Base-by-base conservation (phyloP, 1,140 invertebrate genomes). In the Rhyzopertha dominica region DNA sequence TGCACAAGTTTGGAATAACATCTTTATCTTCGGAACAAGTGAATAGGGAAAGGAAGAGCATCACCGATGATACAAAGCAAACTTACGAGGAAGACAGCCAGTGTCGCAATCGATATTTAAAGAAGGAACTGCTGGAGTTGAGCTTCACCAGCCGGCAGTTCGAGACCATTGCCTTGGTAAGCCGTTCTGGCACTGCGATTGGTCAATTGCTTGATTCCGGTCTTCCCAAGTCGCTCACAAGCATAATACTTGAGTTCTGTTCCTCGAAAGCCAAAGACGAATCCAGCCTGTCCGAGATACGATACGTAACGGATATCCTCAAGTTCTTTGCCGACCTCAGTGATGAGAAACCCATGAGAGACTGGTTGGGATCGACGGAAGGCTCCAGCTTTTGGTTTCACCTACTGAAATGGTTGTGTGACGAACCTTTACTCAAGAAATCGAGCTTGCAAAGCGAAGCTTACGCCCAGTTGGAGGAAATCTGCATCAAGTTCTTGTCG, bases 381-480 rank as follows among this genome's bases (percentile, higher is more conserved):
- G 89, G 88, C 1, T 80, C 80, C 14, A 72, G 76, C 5, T 94
- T 93, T 68, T 93, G 90, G 90, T 74, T 81, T 10, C 84, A 86
- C 3, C 67, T 94, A 24, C 71, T 93, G 1, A 77, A 78, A 13
- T 73, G 89, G 53, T 69, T 90, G 17, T 91, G 86, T 53, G 77
- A 76, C 59, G 58, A 68, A 62, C 37, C 64, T 54, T 47, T 56
- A 45, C 43, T 55, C n/a, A 67, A 64, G 37, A 59, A 61, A 58
- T 58, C 64, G 22, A 59, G 71, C 70, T 43, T 73, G 64, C 10
- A 74, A 70, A 71, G 76, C 66, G 36, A 78, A 71, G 56, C 72
- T 66, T 49, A 82, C 42, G 74, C 78, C 2, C 75, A 79, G 31
- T 66, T 88, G 42, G 85, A 89, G 59, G 78, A 82, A 53, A 75